These are phyloP conservation scores for Brotula barbata DNA, from an alignment of 2,797 vertebrate species.

Conservation along the genomic window DNA sequence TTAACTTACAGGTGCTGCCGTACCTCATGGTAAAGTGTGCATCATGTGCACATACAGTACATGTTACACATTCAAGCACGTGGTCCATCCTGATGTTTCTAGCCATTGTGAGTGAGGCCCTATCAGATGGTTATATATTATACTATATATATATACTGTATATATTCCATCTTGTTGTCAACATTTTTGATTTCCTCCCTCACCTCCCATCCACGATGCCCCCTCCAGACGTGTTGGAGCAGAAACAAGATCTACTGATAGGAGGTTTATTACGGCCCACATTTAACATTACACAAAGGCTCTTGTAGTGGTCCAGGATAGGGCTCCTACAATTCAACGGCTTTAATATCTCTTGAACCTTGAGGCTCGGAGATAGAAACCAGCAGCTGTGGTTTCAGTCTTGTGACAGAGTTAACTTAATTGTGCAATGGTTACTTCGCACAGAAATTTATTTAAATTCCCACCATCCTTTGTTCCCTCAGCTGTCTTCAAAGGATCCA, in stretches of 20 bases:
- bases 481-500: constrained; percentile 29
- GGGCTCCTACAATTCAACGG: constrained; percentile 38
- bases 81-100: too few species aligned
- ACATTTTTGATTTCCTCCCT: constrained; percentile 57
- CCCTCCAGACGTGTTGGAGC: too few species aligned
- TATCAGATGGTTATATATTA: too few species aligned
- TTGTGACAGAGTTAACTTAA: constrained; percentile 52
- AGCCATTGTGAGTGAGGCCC: too few species aligned
- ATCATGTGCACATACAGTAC: too few species aligned
- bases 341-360: constrained; percentile 68
- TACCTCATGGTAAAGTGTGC: too few species aligned
- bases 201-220: too few species aligned
- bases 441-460: constrained; percentile 42
- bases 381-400: constrained; percentile 32
- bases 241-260: constrained; percentile 61
- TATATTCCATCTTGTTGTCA: constrained; percentile 13
- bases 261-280: constrained; percentile 40
- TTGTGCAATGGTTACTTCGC: constrained; percentile 43
- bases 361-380: constrained; percentile 52
- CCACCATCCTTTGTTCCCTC: constrained; percentile 26
- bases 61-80: too few species aligned
- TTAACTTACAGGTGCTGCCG: too few species aligned
- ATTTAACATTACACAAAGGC: constrained; percentile 57
- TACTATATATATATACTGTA: too few species aligned
- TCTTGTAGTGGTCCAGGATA: constrained; percentile 24